Conservation (phyloP, 2,797 vertebrate species). For the Fundulus diaphanus region DNA sequence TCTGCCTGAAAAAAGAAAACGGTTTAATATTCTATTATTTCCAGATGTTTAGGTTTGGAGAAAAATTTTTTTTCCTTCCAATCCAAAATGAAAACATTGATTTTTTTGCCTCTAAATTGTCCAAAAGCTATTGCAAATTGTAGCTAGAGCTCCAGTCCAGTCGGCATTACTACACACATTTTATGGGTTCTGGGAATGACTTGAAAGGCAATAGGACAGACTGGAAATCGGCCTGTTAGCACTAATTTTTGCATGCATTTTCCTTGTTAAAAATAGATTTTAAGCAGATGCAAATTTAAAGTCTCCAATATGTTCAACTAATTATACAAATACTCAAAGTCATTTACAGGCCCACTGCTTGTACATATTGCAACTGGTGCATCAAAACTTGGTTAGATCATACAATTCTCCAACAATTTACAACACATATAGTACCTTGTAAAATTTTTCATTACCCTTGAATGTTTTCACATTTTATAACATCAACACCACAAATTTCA, state of each 20-base stretch:
- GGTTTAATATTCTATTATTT: slow-evolving; percentile 59
- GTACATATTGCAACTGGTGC: slow-evolving; percentile 74
- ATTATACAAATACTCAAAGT: slow-evolving; percentile 36
- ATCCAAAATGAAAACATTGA: slow-evolving; percentile 71
- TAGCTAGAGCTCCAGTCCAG: slow-evolving; percentile 51
- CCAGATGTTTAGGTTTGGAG: slow-evolving; percentile 62
- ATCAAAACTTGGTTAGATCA: slow-evolving; percentile 86
- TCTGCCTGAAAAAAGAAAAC: slow-evolving; percentile 66
- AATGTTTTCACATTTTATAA: background rate
- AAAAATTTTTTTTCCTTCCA: slow-evolving; percentile 45
- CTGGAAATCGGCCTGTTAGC: slow-evolving; percentile 43
- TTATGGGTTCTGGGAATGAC: slow-evolving; percentile 54
- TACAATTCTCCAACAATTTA: slow-evolving; percentile 80
- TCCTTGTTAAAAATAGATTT: slow-evolving; percentile 56
- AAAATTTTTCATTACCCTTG: background rate
- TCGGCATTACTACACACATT: slow-evolving; percentile 46
- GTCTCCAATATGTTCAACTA: slow-evolving; percentile 44
- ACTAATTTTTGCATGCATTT: slow-evolving; percentile 50
- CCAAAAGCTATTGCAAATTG: slow-evolving; percentile 65
- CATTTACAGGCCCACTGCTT: slow-evolving; percentile 16
- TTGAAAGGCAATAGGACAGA: slow-evolving; percentile 45
- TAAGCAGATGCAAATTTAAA: slow-evolving; percentile 42
- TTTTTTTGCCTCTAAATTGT: slow-evolving; percentile 60
- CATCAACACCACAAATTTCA: background rate
- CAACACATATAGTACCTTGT: background rate